phyloP scores from a whole-genome alignment of 1,140 invertebrate species.

The Sinonovacula constricta region DNA sequence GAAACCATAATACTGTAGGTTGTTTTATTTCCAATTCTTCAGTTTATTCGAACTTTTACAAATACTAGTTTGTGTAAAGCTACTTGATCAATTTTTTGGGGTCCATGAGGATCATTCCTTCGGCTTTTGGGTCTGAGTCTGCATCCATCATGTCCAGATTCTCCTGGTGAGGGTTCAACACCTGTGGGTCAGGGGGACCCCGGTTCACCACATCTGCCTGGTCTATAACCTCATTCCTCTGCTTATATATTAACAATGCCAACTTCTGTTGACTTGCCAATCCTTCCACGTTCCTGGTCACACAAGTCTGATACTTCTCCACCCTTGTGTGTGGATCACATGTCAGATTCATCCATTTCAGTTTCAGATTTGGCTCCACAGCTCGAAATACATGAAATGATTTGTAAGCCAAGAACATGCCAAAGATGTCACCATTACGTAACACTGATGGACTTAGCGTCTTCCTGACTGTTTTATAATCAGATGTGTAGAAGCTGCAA shows the following conservation, averaged over 20 bases:
- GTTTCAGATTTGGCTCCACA: constrained; percentile 85
- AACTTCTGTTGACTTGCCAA: constrained; percentile 76
- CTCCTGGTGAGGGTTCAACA: not conserved
- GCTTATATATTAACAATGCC: constrained; percentile 75
- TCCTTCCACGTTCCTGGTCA: constrained; percentile 67
- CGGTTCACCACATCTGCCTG: not conserved
- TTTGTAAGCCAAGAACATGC: constrained; percentile 83
- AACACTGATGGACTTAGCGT: constrained; percentile 71
- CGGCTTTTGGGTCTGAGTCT: constrained; percentile 24
- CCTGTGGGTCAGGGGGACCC: not conserved
- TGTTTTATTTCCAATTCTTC: no score
- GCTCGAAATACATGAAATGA: constrained; percentile 85
- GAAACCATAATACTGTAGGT: no score
- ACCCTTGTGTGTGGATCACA: constrained; percentile 62
- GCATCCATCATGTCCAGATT: constrained; percentile 6
- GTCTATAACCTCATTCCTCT: constrained; percentile 57
- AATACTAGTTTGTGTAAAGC: no score
- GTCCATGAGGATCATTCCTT: constrained; percentile 32
- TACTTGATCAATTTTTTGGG: no score
- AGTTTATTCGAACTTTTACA: no score
- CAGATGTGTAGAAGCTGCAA: constrained; percentile 89
- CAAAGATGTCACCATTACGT: constrained; percentile 79
- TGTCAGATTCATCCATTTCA: constrained; percentile 81
- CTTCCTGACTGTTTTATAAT: constrained; percentile 87
- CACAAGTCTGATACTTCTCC: constrained; percentile 69